These are phyloP conservation scores for Malachius bipustulatus DNA, from an alignment of 2,888 invertebrate species.

Conservation along the genomic window DNA sequence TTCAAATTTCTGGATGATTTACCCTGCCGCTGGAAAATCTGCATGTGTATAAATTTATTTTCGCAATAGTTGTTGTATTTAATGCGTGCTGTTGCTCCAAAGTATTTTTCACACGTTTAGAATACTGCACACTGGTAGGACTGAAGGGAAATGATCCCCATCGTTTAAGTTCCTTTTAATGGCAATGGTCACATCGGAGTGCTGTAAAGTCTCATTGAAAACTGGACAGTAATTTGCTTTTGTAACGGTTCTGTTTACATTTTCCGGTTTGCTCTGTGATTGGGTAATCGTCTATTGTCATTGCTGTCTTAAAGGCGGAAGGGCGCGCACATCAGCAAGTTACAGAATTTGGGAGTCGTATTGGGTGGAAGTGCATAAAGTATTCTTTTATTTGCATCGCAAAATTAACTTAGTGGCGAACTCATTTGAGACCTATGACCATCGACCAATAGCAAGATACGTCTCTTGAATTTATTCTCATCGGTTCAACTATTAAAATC, in stretches of 20 bases:
- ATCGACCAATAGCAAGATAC: neutral
- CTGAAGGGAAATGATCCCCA: slow-evolving; percentile 4
- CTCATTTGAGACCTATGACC: neutral
- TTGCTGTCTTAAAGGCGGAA: neutral
- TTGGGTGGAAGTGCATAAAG: slow-evolving; percentile 1
- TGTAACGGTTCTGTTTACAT: slow-evolving; percentile 4
- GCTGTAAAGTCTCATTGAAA: neutral
- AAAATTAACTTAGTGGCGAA: neutral
- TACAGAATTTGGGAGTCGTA: slow-evolving; percentile 2
- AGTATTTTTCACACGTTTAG: slow-evolving; percentile 5
- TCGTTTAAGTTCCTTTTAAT: neutral
- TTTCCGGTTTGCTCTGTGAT: slow-evolving; percentile 1
- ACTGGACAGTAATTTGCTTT: slow-evolving; percentile 3
- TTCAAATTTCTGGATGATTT: neutral
- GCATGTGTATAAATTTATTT: too few species aligned
- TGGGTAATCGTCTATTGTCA: neutral
- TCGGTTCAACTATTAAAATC: too few species aligned
- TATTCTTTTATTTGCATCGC: neutral
- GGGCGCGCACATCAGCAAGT: neutral
- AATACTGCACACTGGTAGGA: neutral
- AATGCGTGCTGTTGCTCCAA: too few species aligned
- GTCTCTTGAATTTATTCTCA: too few species aligned
- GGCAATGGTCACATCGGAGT: neutral
- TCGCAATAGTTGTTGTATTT: too few species aligned
- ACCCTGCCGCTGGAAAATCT: neutral